A percentile compares a stretch with the other conserved stretches of the same genome.
Evolutionary conservation across 2,797 vertebrate genomes (phyloP).

Genomic region (Phaenicophaeus curvirostris): DNA sequence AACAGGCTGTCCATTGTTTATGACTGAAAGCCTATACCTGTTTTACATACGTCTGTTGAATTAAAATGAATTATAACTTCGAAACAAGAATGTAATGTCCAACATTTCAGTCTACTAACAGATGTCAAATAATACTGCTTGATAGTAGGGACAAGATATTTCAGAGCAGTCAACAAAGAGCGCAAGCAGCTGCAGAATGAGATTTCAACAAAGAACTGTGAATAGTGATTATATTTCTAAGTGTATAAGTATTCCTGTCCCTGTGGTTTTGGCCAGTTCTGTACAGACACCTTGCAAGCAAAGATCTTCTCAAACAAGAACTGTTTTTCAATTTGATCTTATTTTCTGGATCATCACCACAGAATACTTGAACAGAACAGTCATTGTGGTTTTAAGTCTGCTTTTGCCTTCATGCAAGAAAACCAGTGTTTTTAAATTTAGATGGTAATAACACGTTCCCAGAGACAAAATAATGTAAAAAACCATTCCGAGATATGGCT

Average conservation of each 20-base stretch:
- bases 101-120: not conserved
- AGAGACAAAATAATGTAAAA: slow-evolving; percentile 27
- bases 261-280: not conserved
- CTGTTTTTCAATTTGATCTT: not conserved
- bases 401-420: not conserved
- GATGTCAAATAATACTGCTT: not conserved
- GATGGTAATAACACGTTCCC: slow-evolving; percentile 44
- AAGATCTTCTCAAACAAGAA: not conserved
- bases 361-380: not conserved
- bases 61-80: not conserved
- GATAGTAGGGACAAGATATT: not conserved
- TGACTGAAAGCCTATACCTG: not conserved
- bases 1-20: not conserved
- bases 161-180: not conserved
- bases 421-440: slow-evolving; percentile 55
- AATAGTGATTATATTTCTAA: not conserved
- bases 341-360: not conserved
- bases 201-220: not conserved
- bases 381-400: slow-evolving; percentile 30
- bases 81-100: not conserved
- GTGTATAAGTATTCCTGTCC: not conserved
- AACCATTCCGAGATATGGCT: not conserved
- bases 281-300: not conserved
- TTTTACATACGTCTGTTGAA: not conserved
- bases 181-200: not conserved